Evolutionary conservation across 2,888 invertebrate species (phyloP).

Genomic region (Drosophila phalerata): DNA sequence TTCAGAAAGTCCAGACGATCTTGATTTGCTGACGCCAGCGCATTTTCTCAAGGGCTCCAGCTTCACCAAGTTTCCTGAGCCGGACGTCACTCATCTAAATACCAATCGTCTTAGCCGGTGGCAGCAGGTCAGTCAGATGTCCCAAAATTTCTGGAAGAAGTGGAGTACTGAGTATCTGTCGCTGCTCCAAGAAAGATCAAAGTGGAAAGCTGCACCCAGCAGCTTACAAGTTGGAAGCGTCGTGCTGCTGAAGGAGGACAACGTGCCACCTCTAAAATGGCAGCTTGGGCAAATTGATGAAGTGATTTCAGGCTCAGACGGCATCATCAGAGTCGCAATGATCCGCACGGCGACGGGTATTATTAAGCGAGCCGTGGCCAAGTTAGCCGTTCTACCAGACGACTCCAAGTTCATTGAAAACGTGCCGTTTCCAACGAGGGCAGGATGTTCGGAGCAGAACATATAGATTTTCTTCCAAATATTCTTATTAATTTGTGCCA

Average conservation of each 20-base stretch:
- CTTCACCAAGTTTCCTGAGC: neutral
- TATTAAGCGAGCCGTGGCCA: neutral
- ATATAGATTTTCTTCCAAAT: no score
- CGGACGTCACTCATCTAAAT: no score
- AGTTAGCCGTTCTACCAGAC: neutral
- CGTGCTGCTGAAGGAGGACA: neutral
- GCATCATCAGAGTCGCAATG: neutral
- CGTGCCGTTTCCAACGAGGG: conserved; percentile 8
- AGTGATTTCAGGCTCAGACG: neutral
- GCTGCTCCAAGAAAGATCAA: neutral
- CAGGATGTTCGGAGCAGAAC: no score
- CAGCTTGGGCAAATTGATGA: neutral
- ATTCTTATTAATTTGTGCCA: no score
- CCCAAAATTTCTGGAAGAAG: no score
- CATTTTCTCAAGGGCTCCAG: neutral
- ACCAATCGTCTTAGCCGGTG: no score
- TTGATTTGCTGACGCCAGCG: no score
- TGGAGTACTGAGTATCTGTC: no score
- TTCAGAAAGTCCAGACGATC: neutral
- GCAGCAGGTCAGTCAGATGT: no score
- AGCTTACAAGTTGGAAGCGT: neutral
- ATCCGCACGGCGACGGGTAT: neutral
- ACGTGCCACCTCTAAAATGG: neutral
- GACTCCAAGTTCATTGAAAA: neutral
- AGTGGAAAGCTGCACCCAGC: neutral